These are phyloP conservation scores for Myotis yumanensis DNA, from an alignment of 2,113 vertebrate species.

Conservation along the genomic window DNA sequence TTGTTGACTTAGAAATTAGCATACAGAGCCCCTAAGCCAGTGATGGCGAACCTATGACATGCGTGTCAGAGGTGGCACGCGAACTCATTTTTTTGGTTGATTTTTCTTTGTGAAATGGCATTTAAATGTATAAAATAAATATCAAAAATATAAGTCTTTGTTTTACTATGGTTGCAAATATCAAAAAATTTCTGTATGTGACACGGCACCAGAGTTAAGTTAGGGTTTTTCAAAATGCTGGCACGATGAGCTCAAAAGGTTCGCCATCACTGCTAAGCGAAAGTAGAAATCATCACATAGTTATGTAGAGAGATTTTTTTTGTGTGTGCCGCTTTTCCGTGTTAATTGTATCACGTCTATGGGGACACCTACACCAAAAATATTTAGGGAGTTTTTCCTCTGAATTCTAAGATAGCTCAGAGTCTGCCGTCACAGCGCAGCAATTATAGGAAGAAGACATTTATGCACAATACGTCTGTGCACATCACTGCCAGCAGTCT, in stretches of 20 bases:
- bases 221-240: too few relatives aligned
- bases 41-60: too few relatives aligned
- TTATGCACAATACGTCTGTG: conserved; percentile 48
- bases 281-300: neutral
- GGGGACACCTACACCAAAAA: neutral
- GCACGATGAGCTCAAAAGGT: too few relatives aligned
- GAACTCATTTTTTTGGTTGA: too few relatives aligned
- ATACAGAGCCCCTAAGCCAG: neutral
- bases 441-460: conserved; percentile 62
- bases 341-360: neutral
- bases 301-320: neutral
- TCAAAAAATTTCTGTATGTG: too few relatives aligned
- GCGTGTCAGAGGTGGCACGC: too few relatives aligned
- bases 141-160: too few relatives aligned
- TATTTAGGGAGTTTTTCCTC: neutral
- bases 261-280: neutral
- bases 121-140: too few relatives aligned
- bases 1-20: neutral
- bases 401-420: conserved; percentile 10
- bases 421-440: conserved; percentile 9
- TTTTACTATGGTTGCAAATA: too few relatives aligned
- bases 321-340: neutral
- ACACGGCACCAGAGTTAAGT: too few relatives aligned
- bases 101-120: too few relatives aligned
- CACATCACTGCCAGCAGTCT: conserved; percentile 36